Percentiles rank a stretch among this genome's conserved stretches.
These are phyloP conservation scores for Euura saliciscinereae DNA, from an alignment of 1,140 invertebrate genomes.

Conservation along the genomic window DNA sequence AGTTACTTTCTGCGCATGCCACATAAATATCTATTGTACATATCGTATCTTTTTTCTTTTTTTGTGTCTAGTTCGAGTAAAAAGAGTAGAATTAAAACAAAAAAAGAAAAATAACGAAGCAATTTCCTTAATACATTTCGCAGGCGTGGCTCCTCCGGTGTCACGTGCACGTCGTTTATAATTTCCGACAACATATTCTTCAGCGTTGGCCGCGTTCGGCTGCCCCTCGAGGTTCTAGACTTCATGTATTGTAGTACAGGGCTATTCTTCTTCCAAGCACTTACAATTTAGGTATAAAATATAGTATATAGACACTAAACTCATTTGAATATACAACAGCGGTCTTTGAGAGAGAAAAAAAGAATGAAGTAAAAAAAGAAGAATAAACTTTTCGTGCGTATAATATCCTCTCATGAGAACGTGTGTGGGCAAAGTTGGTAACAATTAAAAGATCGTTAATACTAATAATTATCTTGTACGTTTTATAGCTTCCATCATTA, in stretches of 20 bases:
- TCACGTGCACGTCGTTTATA: conserved; percentile 4
- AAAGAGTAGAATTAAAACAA: conserved; percentile 12
- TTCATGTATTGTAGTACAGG: not conserved
- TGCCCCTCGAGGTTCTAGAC: not conserved
- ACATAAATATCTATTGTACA: too few relatives aligned
- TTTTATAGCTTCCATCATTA: too few relatives aligned
- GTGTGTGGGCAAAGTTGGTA: not conserved
- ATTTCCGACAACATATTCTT: conserved; percentile 7
- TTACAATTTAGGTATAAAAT: not conserved
- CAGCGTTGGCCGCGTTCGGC: not conserved
- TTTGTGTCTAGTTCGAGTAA: conserved; percentile 21
- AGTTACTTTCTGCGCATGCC: too few relatives aligned
- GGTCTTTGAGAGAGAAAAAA: not conserved
- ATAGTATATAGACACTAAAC: too few relatives aligned
- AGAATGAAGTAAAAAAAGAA: not conserved
- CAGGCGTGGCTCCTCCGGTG: not conserved
- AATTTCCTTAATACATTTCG: conserved; percentile 6
- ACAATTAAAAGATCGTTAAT: conserved; percentile 3
- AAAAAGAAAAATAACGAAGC: conserved; percentile 4
- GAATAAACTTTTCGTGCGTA: too few relatives aligned
- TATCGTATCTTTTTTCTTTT: too few relatives aligned
- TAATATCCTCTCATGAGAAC: too few relatives aligned
- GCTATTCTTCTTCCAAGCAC: conserved; percentile 2
- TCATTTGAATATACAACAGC: not conserved
- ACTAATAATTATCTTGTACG: not conserved